Evolutionary conservation across 2,888 invertebrate species (phyloP), one percentile per base, ranked within the genome.

Genomic region (Neoascia interrupta): DNA sequence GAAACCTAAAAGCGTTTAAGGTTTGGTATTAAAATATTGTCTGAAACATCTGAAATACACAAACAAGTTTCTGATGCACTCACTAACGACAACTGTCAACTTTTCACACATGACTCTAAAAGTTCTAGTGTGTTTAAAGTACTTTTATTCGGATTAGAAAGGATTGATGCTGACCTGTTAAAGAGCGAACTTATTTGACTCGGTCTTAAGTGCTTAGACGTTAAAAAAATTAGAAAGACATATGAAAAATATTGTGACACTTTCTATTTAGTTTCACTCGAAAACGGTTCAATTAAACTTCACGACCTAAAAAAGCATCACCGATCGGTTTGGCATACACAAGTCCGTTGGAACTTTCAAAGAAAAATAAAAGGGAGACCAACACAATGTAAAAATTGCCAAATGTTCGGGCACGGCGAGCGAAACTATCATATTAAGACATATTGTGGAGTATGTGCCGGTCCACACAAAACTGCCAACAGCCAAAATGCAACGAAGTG

Each of bases 381-480:
- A 5, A 26, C 26, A 26, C 26, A 26, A 26, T 26, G 26, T 8
- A 4, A 8, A 8, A 26, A 26, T 8, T 26, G 26, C 8, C 26
- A 26, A 8, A 26, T 26, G 26, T 26, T 26, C 13, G 11, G 8
- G 10, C n/a, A 36, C 36, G 11, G 1, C 11, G 15, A 37, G 5
- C 5, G 13, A 10, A 5, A 37, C 13, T 37, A n/a, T 19, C 61
- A 64, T 18, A 56, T 73, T 39, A 60, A 51, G 21, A 60, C 61
- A 16, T 76, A 73, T 54, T 56, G 74, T n/a, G n/a, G n/a, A n/a
- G n/a, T n/a, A n/a, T n/a, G n/a, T 69, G 63, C 60, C 3, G 63
- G 58, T 6, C 41, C 47, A 18, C 5, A 31, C 8, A 31, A 31
- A 6, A 4, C 31, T 6, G 8, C 8, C 2, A 58, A 76, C 6